A percentile compares a stretch with the other conserved stretches of the same genome.
Conservation (phyloP, 2,113 vertebrate genomes). For the Hyaena hyaena region DNA sequence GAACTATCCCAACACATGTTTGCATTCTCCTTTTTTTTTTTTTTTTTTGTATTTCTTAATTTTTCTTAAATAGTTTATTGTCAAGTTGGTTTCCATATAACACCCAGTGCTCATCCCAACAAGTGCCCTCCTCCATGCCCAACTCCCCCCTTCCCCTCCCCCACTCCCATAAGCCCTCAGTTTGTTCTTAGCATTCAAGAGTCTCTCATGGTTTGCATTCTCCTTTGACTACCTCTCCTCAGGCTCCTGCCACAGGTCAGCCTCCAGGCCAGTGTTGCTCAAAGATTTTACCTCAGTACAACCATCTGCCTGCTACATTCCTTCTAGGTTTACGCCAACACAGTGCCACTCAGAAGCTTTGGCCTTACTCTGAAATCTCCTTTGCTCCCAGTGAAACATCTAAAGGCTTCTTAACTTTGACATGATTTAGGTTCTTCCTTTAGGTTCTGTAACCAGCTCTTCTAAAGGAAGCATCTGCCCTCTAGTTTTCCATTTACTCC, state of each 20-base stretch:
- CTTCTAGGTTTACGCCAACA: background rate
- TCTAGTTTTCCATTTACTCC: background rate
- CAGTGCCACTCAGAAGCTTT: background rate
- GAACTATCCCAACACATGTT: background rate
- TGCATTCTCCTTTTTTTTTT: background rate
- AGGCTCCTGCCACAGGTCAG: background rate
- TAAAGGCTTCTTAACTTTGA: background rate
- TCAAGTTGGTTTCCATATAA: no score
- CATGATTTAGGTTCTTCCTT: background rate
- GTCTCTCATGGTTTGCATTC: no score
- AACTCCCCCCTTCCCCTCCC: no score
- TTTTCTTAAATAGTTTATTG: no score
- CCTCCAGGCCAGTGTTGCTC: background rate
- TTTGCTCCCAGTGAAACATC: background rate
- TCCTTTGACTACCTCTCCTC: background rate
- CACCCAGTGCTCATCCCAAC: no score
- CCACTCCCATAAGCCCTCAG: no score
- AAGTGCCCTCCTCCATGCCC: no score
- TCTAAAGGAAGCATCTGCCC: background rate
- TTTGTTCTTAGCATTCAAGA: no score
- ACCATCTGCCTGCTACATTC: background rate
- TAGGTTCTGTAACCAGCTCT: conserved; percentile 1
- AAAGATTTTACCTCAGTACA: background rate
- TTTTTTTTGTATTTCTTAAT: no score
- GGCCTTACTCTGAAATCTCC: background rate